Evolutionary conservation across 2,888 invertebrate genomes (phyloP).

Genomic region (Eupithecia pulchellata): DNA sequence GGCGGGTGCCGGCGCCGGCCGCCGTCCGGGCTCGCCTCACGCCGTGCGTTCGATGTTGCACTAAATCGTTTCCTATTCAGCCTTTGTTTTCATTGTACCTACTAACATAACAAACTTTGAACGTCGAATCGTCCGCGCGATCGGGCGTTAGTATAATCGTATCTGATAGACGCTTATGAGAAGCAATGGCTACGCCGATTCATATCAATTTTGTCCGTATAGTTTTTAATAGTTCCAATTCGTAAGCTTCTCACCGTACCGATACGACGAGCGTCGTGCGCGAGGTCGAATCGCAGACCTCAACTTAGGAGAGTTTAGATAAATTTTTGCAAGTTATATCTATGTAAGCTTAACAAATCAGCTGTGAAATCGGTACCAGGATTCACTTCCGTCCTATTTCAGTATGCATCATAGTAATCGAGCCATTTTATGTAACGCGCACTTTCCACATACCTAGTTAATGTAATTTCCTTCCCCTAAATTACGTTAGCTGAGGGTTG

Average conservation of each 20-base stretch:
- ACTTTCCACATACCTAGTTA: conserved; percentile 75
- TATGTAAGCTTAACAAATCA: conserved; percentile 83
- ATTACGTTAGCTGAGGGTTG: conserved; percentile 70
- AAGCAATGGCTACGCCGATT: conserved; percentile 83
- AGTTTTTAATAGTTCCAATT: conserved; percentile 83
- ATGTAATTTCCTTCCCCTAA: conserved; percentile 80
- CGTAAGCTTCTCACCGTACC: conserved; percentile 81
- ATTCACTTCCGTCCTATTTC: conserved; percentile 85
- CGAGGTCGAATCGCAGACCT: conserved; percentile 67
- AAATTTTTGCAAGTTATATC: conserved; percentile 81
- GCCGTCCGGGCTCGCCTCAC: conserved; percentile 49
- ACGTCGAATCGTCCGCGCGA: conserved; percentile 68
- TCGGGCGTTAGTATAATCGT: conserved; percentile 75
- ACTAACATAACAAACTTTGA: conserved; percentile 52
- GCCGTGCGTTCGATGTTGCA: conserved; percentile 61
- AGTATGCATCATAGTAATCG: conserved; percentile 85
- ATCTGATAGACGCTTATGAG: conserved; percentile 79
- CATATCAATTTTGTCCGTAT: conserved; percentile 85
- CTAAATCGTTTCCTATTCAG: conserved; percentile 52
- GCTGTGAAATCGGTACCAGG: conserved; percentile 85
- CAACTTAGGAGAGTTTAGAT: conserved; percentile 73
- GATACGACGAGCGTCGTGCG: conserved; percentile 68
- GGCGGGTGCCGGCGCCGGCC: conserved; percentile 44
- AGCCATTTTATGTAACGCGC: conserved; percentile 86
- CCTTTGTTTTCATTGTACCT: conserved; percentile 54